Evolutionary conservation across 1,140 invertebrate genomes (phyloP), one percentile per base, ranked within the genome.

Genomic region (Condylostylus longicornis): DNA sequence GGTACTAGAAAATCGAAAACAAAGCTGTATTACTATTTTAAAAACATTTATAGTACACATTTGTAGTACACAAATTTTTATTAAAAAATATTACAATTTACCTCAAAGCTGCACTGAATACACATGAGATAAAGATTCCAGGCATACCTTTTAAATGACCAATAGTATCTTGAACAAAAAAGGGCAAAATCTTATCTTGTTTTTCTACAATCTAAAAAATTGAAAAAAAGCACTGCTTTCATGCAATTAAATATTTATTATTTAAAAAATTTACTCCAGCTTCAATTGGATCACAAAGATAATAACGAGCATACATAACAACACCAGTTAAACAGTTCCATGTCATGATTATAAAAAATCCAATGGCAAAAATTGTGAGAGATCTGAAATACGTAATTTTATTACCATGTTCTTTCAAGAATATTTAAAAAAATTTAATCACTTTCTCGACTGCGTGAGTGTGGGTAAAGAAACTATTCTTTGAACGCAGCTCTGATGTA

Each of bases 101-200:
- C 66, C 73, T 76, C 18, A 81, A 51, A 19, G 72, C 72, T 12
- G 73, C 74, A 50, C 72, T 72, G 42, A 77, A 74, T 6, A 78
- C 63, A 38, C 72, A 70, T 22, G 73, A 70, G 3, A 76, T 63
- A 48, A 77, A 77, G 2, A 77, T 38, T 5, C 75, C 75, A 10
- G 74, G 68, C 30, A 77, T 42, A 3, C 70, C 71, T 3, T 61
- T 60, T 19, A 69, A 49, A 23, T 64, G 43, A 7, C 58, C 59
- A 4, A 71, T 51, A 23, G 69, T 65, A 37, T 75, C 66, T 65
- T 74, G 69, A 4, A 75, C 69, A 53, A 70, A 76, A 40, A 66
- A 66, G 7, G 68, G 67, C n/a, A 70, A 42, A 37, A 72, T 49
- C 49, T 69, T 64, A 47, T 67, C 63, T 14, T 58, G 35, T 39